These are phyloP conservation scores for Trichacis sp. DNA, from an alignment of 2,888 invertebrate genomes.

Conservation along the genomic window DNA sequence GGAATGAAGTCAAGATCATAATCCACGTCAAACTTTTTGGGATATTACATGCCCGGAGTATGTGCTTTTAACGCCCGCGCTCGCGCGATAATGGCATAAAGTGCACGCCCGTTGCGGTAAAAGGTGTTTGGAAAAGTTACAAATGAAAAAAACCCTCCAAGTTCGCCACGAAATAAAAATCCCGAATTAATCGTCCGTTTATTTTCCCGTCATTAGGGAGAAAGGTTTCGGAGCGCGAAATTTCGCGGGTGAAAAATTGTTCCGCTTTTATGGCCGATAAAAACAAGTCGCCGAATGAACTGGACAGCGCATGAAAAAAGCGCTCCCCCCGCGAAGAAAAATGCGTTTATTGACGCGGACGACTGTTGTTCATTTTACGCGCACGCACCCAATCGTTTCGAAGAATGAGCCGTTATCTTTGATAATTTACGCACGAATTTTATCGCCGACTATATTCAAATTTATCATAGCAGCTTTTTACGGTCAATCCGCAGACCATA, in stretches of 20 bases:
- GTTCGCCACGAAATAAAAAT: background rate
- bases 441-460: slow-evolving; percentile 4
- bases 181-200: background rate
- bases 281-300: background rate
- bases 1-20: background rate
- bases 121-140: background rate
- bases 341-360: background rate
- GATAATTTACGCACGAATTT: background rate
- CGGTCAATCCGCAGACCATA: slow-evolving; percentile 4
- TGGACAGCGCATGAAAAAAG: background rate
- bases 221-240: no score
- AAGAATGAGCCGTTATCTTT: slow-evolving; percentile 6
- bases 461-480: slow-evolving; percentile 10
- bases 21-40: background rate
- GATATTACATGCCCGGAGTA: background rate
- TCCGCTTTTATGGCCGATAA: background rate
- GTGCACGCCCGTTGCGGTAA: background rate
- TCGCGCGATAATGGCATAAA: background rate
- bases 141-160: background rate
- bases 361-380: background rate
- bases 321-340: background rate
- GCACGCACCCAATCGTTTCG: background rate
- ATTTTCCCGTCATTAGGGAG: background rate
- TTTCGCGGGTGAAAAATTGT: no score
- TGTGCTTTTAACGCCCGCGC: background rate